Conservation (phyloP, 2,888 invertebrate genomes). For the Lasioglossum zephyrum region DNA sequence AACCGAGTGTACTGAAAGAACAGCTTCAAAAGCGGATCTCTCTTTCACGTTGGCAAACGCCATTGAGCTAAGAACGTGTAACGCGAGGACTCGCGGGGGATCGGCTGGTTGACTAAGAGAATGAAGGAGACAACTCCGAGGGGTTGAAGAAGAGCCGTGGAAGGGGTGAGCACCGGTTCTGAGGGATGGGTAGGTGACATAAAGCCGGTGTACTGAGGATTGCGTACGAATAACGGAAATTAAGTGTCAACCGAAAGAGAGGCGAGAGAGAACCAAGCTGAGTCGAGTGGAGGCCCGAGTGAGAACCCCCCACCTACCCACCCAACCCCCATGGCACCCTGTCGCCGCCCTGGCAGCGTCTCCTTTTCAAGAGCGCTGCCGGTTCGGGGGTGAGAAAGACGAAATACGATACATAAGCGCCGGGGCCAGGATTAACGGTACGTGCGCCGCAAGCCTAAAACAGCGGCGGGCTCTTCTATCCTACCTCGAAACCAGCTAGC, state of each 20-base stretch:
- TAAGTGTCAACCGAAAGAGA: constrained; percentile 83
- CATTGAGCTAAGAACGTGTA: constrained; percentile 57
- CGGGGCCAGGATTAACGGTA: constrained; percentile 80
- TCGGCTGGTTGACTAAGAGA: constrained; percentile 77
- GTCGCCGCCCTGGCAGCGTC: constrained; percentile 53
- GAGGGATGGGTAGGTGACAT: constrained; percentile 74
- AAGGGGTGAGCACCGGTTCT: constrained; percentile 56
- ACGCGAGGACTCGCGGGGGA: constrained; percentile 57
- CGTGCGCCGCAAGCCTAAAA: constrained; percentile 81
- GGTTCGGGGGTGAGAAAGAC: constrained; percentile 51
- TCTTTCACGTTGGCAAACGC: constrained; percentile 12
- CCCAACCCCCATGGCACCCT: constrained; percentile 46
- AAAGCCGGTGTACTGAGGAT: constrained; percentile 79
- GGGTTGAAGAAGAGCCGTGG: constrained; percentile 66
- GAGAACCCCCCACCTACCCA: constrained; percentile 55
- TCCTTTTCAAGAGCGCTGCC: constrained; percentile 66
- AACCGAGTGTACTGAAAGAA: neutral
- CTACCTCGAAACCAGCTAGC: constrained; percentile 41
- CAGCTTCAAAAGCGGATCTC: constrained; percentile 3
- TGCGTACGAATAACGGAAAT: constrained; percentile 84
- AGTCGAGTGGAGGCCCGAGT: constrained; percentile 65
- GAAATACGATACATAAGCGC: constrained; percentile 73
- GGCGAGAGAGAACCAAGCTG: constrained; percentile 65
- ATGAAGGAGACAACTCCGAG: constrained; percentile 72
- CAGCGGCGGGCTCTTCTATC: constrained; percentile 50